Evolutionary conservation across 2,888 invertebrate species (phyloP).

Genomic region (Drosophila differens): DNA sequence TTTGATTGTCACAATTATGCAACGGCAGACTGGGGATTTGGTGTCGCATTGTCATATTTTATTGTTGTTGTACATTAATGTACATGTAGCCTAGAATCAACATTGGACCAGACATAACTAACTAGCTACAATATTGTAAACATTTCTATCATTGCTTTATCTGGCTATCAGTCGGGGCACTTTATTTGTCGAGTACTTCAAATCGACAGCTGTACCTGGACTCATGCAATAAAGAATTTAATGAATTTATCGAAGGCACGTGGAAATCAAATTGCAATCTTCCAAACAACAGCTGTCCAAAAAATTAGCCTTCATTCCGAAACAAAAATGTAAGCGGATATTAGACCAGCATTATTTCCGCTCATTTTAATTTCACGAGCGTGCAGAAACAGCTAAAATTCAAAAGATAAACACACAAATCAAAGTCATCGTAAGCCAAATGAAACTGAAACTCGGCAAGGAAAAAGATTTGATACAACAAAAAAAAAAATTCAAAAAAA

Average conservation of each 20-base stretch:
- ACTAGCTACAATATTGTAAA: slow-evolving; percentile 56
- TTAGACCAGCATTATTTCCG: slow-evolving; percentile 65
- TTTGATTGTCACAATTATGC: slow-evolving; percentile 28
- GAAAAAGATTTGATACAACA: slow-evolving; percentile 23
- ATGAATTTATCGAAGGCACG: slow-evolving; percentile 41
- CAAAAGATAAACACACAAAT: slow-evolving; percentile 71
- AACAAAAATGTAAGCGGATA: slow-evolving; percentile 56
- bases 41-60: slow-evolving; percentile 7
- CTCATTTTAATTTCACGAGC: slow-evolving; percentile 57
- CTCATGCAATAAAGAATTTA: slow-evolving; percentile 25
- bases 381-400: slow-evolving; percentile 49
- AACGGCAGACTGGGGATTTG: slow-evolving; percentile 26
- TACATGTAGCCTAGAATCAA: slow-evolving; percentile 42
- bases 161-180: slow-evolving; percentile 47
- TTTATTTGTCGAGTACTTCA: slow-evolving; percentile 73
- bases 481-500: slow-evolving; percentile 40
- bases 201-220: slow-evolving; percentile 69
- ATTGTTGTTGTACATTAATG: slow-evolving; percentile 8
- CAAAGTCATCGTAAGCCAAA: slow-evolving; percentile 60
- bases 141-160: slow-evolving; percentile 62
- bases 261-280: slow-evolving; percentile 59
- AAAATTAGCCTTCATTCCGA: slow-evolving; percentile 14
- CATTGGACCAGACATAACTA: slow-evolving; percentile 43
- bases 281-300: slow-evolving; percentile 53
- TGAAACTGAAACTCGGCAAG: slow-evolving; percentile 58